These are phyloP conservation scores for Halcyon smyrnensis DNA, from an alignment of 2,797 vertebrate genomes.

Conservation along the genomic window DNA sequence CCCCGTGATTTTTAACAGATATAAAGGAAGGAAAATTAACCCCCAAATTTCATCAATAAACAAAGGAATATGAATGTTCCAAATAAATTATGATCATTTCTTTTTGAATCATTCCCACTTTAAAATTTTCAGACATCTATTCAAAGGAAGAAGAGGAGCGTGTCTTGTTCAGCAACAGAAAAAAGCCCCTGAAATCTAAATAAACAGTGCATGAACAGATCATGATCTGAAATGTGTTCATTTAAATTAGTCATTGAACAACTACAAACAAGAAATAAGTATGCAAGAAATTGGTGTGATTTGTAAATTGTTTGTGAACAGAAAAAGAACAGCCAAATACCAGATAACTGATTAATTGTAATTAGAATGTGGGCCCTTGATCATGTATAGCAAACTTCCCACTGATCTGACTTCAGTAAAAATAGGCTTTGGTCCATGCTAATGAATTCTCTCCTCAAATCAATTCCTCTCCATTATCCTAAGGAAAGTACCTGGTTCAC, in stretches of 20 bases:
- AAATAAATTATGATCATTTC: background rate
- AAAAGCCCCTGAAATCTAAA: rapidly evolving
- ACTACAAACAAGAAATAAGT: slow-evolving; percentile 16
- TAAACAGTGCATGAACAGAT: background rate
- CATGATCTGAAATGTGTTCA: background rate
- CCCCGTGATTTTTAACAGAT: background rate
- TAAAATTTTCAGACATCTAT: background rate
- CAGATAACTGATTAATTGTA: background rate
- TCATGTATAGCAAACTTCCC: background rate
- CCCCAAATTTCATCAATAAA: background rate
- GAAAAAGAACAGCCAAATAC: background rate
- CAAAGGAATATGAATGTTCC: background rate
- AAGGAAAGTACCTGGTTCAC: background rate
- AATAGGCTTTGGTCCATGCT: background rate
- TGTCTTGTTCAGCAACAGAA: background rate
- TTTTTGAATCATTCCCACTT: background rate
- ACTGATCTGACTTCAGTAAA: background rate
- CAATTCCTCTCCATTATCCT: background rate
- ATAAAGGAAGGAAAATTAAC: background rate
- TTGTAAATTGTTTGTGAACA: background rate
- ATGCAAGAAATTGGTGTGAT: slow-evolving; percentile 23
- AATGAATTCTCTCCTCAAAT: background rate
- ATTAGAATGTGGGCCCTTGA: background rate
- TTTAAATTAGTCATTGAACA: background rate
- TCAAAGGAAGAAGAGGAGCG: background rate